Base-by-base conservation (phyloP, 2,797 vertebrate genomes). In the Diplodus sargus region DNA sequence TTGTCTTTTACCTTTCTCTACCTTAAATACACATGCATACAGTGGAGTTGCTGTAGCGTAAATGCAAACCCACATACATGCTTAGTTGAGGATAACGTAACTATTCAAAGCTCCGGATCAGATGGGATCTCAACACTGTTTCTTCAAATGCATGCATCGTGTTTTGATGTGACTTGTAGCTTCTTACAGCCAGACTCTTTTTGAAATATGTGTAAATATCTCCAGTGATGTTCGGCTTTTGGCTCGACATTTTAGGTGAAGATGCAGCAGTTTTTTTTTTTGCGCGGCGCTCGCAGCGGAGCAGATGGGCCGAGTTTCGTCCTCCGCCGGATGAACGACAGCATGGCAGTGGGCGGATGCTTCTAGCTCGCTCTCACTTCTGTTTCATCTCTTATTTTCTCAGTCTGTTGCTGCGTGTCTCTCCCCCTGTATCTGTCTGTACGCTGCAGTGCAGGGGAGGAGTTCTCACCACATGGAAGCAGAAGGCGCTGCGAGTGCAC, bases 311-410 rank as follows among this genome's bases (percentile, higher is more conserved):
- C 2, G 58, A 73, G 67, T 48, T 48, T 48, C 12, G 62, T 74
- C 79, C 76, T 82, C 66, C 45, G n/a, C 42, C 63, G 75, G 85
- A 85, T 72, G 81, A 87, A 72, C 59, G 83, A 85, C 84, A 85
- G 85, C 79, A 79, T 28, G 83, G 67, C 15, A 25, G 90, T 93
- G 90, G 92, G 90, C 87, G 89, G 91, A 83, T 10, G 71, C 73
- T 81, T 80, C 71, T 30, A 71, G 74, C 78, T 81, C 20, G 14
- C 81, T 85, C 82, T 70, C 86, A 22, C 86, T 83, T 70, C 70
- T 56, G 67, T 83, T 81, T 88, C 78, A 82, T 85, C 39, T 79
- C 73, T 86, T 74, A 78, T 87, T 85, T 86, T 85, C 72, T 90
- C 87, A 89, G 83, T 91, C 90, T 91, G 88, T 84, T 86, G 75